A percentile compares a stretch with the other conserved stretches of the same genome.
These are phyloP conservation scores for Pandemis heparana DNA, from an alignment of 2,888 invertebrate species.

Conservation along the genomic window DNA sequence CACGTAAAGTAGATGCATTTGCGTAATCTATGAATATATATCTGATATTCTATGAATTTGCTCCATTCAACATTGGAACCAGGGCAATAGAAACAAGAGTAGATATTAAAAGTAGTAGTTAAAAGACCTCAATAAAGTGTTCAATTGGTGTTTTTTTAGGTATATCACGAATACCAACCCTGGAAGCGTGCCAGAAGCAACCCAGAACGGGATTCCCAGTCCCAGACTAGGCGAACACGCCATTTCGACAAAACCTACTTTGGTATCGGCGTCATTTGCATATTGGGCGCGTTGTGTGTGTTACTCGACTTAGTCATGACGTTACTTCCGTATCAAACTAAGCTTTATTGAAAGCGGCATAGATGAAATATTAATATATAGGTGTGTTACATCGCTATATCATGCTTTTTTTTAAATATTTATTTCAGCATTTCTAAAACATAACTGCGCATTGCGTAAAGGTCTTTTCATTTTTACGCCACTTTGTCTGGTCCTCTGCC, in stretches of 20 bases:
- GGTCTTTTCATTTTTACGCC: too few relatives aligned
- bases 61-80: too few relatives aligned
- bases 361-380: neutral
- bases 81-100: too few relatives aligned
- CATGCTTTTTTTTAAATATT: neutral
- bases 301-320: conserved; percentile 52
- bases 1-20: too few relatives aligned
- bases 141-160: conserved; percentile 1
- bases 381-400: neutral
- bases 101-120: too few relatives aligned
- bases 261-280: conserved; percentile 53
- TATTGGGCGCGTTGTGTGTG: conserved; percentile 52
- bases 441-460: too few relatives aligned
- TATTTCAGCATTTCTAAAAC: too few relatives aligned
- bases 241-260: conserved; percentile 55
- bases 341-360: neutral
- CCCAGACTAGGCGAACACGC: neutral
- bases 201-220: neutral
- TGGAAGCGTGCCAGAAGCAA: neutral
- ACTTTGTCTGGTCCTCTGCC: too few relatives aligned
- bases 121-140: too few relatives aligned
- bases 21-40: too few relatives aligned
- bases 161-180: conserved; percentile 36
- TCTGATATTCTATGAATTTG: too few relatives aligned
- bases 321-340: conserved; percentile 4